These are phyloP conservation scores for Cephus rjabovi DNA, from an alignment of 2,888 invertebrate species.

Conservation along the genomic window DNA sequence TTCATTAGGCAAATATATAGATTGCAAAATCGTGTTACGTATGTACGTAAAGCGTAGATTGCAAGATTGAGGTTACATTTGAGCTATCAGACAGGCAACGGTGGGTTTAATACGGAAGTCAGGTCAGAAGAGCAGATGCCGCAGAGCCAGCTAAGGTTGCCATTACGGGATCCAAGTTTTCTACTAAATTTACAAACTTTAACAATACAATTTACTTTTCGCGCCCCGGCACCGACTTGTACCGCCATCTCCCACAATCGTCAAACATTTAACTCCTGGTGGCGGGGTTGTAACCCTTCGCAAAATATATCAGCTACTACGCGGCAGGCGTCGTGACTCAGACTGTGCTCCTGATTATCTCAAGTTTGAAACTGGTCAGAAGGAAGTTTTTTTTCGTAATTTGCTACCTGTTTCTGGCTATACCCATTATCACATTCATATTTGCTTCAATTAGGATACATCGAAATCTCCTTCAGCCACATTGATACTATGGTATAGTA, in stretches of 20 bases:
- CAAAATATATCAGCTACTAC: not conserved
- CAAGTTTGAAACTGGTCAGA: not conserved
- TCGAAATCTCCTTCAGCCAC: not conserved
- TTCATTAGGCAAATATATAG: not conserved
- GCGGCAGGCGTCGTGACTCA: not conserved
- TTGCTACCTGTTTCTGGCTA: not conserved
- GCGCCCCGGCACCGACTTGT: not conserved
- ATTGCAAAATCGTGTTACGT: not conserved
- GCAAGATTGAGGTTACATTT: not conserved
- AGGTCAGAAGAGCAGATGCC: constrained; percentile 25
- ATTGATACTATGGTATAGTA: not conserved
- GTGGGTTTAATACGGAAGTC: constrained; percentile 21
- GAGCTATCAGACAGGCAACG: not conserved
- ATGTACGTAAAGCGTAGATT: not conserved
- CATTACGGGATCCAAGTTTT: constrained; percentile 47
- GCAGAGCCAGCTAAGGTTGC: not conserved
- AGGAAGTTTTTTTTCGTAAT: not conserved
- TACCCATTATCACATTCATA: not conserved
- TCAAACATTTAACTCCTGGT: not conserved
- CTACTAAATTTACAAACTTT: constrained; percentile 49
- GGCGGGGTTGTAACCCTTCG: not conserved
- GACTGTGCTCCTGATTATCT: not conserved
- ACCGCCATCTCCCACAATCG: not conserved
- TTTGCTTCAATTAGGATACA: not conserved
- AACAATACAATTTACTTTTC: constrained; percentile 39